Evolutionary conservation across 2,113 vertebrate species (phyloP).

Genomic region (Urocitellus parryii): DNA sequence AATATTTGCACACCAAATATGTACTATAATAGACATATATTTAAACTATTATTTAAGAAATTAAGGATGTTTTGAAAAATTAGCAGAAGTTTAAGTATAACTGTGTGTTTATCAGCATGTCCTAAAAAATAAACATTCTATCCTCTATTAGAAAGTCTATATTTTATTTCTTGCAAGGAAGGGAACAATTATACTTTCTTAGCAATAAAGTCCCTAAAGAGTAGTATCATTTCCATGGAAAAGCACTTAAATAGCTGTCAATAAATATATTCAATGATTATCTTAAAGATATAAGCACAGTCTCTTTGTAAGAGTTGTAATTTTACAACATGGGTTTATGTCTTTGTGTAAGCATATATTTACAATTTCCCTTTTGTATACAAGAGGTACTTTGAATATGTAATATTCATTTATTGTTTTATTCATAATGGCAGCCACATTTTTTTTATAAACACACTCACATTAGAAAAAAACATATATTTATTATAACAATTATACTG

Average conservation of each 20-base stretch:
- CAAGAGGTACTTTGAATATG: constrained; percentile 24
- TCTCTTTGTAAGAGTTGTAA: not conserved
- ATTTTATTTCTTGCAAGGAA: constrained; percentile 46
- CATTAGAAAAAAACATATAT: constrained; percentile 61
- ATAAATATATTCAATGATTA: not conserved
- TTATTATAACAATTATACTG: constrained; percentile 21
- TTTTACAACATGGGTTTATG: not conserved
- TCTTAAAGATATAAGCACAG: not conserved
- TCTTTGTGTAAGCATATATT: not conserved
- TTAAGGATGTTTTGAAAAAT: constrained; percentile 20
- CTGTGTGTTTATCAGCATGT: not conserved
- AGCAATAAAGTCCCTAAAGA: constrained; percentile 17
- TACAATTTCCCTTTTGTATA: constrained; percentile 22
- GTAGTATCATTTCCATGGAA: not conserved
- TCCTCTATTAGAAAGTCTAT: not conserved
- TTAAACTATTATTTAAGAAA: constrained; percentile 4
- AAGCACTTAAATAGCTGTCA: not conserved
- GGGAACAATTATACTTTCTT: not conserved
- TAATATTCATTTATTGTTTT: constrained; percentile 64
- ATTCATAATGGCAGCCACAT: constrained; percentile 24
- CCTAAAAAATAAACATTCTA: not conserved
- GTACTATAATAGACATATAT: not conserved
- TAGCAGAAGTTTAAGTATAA: not conserved
- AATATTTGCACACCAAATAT: not conserved
- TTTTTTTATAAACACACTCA: constrained; percentile 6